Base-by-base conservation (phyloP, 2,888 invertebrate genomes). In the Coelinius sp. region DNA sequence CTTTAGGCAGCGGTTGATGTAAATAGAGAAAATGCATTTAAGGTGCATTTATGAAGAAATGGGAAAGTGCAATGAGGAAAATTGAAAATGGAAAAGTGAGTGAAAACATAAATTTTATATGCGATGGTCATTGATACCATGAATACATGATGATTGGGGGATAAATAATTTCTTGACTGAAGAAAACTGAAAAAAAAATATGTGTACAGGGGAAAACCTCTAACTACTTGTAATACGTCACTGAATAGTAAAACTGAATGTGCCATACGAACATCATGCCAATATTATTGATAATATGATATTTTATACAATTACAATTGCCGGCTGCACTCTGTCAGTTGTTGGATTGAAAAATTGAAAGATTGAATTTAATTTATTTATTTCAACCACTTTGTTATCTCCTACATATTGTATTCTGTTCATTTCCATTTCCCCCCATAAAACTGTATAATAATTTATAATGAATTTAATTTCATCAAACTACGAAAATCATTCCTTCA, bases 181-280 rank as follows among this genome's bases (percentile, higher is more conserved):
- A 77, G 80, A 80, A 81, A 81, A 78, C 74, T 75, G 77, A 77
- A 73, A 78, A 80, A 79, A 77, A 76, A 77, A 71, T 76, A 77
- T 78, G 78, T 46, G 25, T 65, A 25, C 12, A 56, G 62, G 71
- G 59, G 70, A 22, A 74, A 73, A 70, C 46, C 63, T 73, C 72
- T 75, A 71, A 73, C 65, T 73, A 78, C 75, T 79, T 79, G 25
- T 79, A 82, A 82, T 76, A 82, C 82, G 82, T 83, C 80, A 81
- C 73, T 79, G 80, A 82, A 80, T 85, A 86, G 80, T 82, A 82
- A 73, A 83, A 84, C 79, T 84, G 82, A 85, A 86, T 84, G 87
- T 87, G 87, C 87, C 87, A 87, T 87, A 87, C 84, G 78, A 83
- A 86, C 85, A 84, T 85, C 85, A 86, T 87, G 86, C 87, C 86